Evolutionary conservation across 1,140 invertebrate genomes (phyloP).

Genomic region (Steinernema khuongi): DNA sequence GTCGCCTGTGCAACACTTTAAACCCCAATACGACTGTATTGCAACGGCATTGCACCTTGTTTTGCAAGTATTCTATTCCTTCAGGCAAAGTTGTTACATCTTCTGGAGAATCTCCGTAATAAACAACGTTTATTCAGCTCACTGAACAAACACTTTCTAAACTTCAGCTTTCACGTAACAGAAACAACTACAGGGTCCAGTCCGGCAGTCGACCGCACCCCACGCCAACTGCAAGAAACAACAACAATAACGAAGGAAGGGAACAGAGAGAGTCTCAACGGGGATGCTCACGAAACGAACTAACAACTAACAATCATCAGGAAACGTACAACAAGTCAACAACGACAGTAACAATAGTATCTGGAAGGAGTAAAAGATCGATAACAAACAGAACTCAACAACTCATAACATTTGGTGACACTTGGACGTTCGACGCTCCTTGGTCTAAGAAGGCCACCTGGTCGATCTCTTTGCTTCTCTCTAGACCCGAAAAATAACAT

Average conservation of each 20-base stretch:
- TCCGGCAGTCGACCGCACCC: not conserved
- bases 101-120: not conserved
- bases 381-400: conserved; percentile 10
- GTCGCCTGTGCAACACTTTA: no score
- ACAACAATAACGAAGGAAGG: conserved; percentile 1
- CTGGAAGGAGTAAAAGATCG: not conserved
- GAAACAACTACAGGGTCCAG: not conserved
- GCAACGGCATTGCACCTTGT: no score
- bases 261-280: not conserved
- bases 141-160: conserved; percentile 6
- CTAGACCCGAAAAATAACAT: conserved; percentile 1
- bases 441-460: not conserved
- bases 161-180: conserved; percentile 6
- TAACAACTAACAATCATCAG: not conserved
- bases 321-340: not conserved
- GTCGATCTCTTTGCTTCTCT: not conserved
- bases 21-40: no score
- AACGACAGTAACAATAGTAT: not conserved
- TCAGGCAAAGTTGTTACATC: no score
- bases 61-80: no score
- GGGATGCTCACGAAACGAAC: not conserved
- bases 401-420: not conserved
- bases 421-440: no score
- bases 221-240: conserved; percentile 1
- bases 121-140: conserved; percentile 7